These are phyloP conservation scores for Tretioscincus oriximinensis DNA, from an alignment of 2,113 vertebrate genomes.

Conservation along the genomic window DNA sequence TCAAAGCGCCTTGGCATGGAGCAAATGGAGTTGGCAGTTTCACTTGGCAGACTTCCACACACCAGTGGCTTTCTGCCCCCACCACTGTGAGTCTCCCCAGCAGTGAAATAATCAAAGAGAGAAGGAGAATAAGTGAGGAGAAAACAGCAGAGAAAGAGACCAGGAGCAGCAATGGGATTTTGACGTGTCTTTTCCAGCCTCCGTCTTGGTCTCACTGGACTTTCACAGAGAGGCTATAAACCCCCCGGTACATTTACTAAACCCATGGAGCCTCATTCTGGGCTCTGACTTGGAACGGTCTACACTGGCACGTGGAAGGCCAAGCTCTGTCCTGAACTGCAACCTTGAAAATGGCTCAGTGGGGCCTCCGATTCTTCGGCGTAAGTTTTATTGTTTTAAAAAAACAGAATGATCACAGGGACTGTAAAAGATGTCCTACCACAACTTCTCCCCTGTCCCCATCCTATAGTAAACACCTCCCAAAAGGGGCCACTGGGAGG, in stretches of 20 bases:
- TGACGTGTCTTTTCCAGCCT: neutral
- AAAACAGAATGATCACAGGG: neutral
- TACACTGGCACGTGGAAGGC: no score
- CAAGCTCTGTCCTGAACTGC: no score
- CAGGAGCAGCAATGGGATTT: slow-evolving; percentile 37
- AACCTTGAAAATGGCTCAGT: no score
- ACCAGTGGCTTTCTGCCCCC: neutral
- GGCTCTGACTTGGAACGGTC: no score
- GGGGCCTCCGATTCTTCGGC: neutral
- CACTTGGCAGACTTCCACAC: slow-evolving; percentile 20
- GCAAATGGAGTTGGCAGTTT: slow-evolving; percentile 29
- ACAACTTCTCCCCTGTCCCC: neutral
- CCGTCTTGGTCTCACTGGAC: no score
- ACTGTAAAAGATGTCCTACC: no score
- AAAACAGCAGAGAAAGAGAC: slow-evolving; percentile 18
- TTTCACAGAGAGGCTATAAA: no score
- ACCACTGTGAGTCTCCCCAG: neutral
- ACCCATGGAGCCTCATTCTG: no score
- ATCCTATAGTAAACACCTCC: no score
- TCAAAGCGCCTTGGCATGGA: slow-evolving; percentile 23
- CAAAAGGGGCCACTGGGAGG: no score
- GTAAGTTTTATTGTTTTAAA: neutral
- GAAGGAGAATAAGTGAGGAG: neutral
- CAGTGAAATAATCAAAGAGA: neutral
- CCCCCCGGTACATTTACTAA: no score